Percentiles rank a stretch among this genome's conserved stretches.
phyloP scores from a whole-genome alignment of 2,888 invertebrate species.

The Spatulosminthurus flaviceps region DNA sequence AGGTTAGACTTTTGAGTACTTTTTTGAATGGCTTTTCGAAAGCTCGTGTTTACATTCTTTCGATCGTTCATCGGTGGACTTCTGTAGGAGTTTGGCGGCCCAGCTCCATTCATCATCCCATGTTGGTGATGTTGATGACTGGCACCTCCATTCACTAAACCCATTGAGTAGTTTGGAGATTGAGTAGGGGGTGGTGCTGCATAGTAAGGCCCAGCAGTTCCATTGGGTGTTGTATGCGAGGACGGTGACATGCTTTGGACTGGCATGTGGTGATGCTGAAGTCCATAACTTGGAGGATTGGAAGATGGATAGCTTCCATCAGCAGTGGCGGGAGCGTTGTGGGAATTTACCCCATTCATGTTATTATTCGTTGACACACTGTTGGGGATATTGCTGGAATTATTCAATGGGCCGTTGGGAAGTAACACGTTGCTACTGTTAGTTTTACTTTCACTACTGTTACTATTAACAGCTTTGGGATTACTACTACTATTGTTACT shows the following conservation, averaged over 20 bases:
- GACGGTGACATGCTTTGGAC: conserved; percentile 25
- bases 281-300: conserved; percentile 30
- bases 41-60: conserved; percentile 62
- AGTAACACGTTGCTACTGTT: conserved; percentile 20
- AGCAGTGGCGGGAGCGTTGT: neutral
- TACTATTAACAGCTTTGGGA: conserved; percentile 32
- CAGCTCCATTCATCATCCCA: conserved; percentile 42
- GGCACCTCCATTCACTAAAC: conserved; percentile 40
- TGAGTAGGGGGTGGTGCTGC: conserved; percentile 42
- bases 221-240: conserved; percentile 24
- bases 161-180: conserved; percentile 10
- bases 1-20: conserved; percentile 69
- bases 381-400: neutral
- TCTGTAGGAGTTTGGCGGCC: conserved; percentile 53
- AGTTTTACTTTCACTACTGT: conserved; percentile 37
- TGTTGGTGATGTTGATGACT: conserved; percentile 37
- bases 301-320: conserved; percentile 36
- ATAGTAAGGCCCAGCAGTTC: conserved; percentile 41
- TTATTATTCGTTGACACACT: conserved; percentile 22
- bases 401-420: conserved; percentile 38
- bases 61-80: conserved; percentile 57
- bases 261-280: conserved; percentile 44
- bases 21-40: conserved; percentile 62
- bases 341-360: neutral
- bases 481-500: conserved; percentile 36